Conservation (phyloP, 1,140 invertebrate genomes). For the Pogonus chalceus region DNA sequence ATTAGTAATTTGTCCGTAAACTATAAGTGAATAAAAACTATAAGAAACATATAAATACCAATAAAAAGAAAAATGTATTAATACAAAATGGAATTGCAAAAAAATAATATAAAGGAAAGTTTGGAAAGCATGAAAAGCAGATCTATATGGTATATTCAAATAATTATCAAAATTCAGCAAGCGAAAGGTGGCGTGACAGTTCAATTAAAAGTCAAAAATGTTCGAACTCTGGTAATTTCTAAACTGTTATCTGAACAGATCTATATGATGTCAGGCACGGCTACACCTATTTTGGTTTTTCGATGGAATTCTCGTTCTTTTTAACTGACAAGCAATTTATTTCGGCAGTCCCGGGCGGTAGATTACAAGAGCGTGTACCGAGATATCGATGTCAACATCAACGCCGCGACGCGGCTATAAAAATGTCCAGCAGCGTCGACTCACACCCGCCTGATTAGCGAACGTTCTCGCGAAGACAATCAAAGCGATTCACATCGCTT, state of each 20-base stretch:
- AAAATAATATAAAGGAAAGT: too few species aligned
- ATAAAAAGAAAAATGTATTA: too few species aligned
- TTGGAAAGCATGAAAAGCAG: too few species aligned
- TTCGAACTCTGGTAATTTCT: background rate
- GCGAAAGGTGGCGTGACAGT: background rate
- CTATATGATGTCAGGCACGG: background rate
- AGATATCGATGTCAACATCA: background rate
- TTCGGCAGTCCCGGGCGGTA: background rate
- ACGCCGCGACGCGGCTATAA: background rate
- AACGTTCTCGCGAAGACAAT: too few species aligned
- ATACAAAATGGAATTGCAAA: too few species aligned
- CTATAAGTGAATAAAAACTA: too few species aligned
- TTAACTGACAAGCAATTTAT: slow-evolving; percentile 1
- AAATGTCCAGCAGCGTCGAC: background rate
- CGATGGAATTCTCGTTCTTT: background rate
- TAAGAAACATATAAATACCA: too few species aligned
- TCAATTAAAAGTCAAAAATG: background rate
- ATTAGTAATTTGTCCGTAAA: too few species aligned
- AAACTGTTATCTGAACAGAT: background rate
- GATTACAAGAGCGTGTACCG: background rate
- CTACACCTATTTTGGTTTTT: background rate
- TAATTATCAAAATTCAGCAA: background rate
- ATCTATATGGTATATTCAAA: too few species aligned
- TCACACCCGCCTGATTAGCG: too few species aligned
- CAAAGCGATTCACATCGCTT: too few species aligned